Percentiles rank a stretch among this genome's conserved stretches.
Conservation (phyloP, 2,888 invertebrate species). For the Synergus itoensis region DNA sequence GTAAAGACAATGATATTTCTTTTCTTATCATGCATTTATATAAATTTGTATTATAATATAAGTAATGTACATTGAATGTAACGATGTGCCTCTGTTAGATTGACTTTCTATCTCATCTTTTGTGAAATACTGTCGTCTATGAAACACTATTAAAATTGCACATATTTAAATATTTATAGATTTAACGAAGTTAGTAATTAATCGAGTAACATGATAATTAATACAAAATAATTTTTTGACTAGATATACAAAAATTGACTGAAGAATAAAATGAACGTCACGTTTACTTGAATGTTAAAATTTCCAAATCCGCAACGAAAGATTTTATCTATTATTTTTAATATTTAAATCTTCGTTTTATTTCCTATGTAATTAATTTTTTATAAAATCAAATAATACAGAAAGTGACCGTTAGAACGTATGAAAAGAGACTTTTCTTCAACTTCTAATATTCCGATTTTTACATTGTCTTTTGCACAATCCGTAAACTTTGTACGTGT, state of each 20-base stretch:
- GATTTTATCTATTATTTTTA: conserved; percentile 14
- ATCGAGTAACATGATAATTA: not conserved
- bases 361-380: conserved; percentile 19
- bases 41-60: conserved; percentile 35
- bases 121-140: not conserved
- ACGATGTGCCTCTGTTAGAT: conserved; percentile 31
- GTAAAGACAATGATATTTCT: conserved; percentile 27
- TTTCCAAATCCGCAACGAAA: conserved; percentile 8
- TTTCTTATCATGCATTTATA: conserved; percentile 31
- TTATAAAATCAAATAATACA: not conserved
- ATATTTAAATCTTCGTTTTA: conserved; percentile 6
- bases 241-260: not conserved
- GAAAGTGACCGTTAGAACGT: not conserved
- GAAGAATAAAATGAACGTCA: not conserved
- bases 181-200: not conserved
- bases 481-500: not conserved
- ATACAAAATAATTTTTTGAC: not conserved
- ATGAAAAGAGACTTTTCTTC: not conserved
- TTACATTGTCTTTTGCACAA: not conserved
- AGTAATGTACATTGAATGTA: conserved; percentile 38
- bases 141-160: conserved; percentile 13
- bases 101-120: not conserved
- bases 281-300: not conserved
- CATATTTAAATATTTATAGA: not conserved
- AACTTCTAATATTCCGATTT: not conserved